These are phyloP conservation scores for Phanerotoma sp. DNA, from an alignment of 2,888 invertebrate species.

Conservation along the genomic window DNA sequence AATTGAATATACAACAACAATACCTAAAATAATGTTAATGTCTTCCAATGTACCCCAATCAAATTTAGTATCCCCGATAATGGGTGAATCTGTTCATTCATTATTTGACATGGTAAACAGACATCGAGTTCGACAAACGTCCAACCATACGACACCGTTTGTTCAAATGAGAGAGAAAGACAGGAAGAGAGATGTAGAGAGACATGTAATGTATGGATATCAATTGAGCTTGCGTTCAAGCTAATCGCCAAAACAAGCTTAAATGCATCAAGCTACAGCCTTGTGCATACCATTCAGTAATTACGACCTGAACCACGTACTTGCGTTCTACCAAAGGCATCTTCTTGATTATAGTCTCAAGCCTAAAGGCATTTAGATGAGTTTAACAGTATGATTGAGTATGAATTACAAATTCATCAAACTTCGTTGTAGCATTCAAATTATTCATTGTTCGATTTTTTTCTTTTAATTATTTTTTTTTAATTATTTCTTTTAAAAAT, in stretches of 20 bases:
- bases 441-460: no score
- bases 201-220: constrained; percentile 1
- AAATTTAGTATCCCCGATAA: no score
- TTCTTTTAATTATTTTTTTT: neutral
- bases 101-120: neutral
- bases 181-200: neutral
- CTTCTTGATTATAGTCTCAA: constrained; percentile 16
- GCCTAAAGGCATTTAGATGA: neutral
- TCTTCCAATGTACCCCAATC: no score
- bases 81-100: no score
- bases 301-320: constrained; percentile 24
- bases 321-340: constrained; percentile 31
- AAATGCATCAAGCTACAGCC: constrained; percentile 18
- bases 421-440: no score
- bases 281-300: constrained; percentile 24
- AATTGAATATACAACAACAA: no score
- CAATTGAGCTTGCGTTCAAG: constrained; percentile 4
- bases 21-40: no score
- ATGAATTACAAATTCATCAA: no score
- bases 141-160: neutral
- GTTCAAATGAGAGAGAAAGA: neutral
- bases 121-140: constrained; percentile 1
- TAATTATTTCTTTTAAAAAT: no score
- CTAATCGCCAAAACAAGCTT: constrained; percentile 21
- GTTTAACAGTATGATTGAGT: no score